Evolutionary conservation across 2,113 vertebrate genomes (phyloP).

Genomic region (Odontophorus gujanensis): DNA sequence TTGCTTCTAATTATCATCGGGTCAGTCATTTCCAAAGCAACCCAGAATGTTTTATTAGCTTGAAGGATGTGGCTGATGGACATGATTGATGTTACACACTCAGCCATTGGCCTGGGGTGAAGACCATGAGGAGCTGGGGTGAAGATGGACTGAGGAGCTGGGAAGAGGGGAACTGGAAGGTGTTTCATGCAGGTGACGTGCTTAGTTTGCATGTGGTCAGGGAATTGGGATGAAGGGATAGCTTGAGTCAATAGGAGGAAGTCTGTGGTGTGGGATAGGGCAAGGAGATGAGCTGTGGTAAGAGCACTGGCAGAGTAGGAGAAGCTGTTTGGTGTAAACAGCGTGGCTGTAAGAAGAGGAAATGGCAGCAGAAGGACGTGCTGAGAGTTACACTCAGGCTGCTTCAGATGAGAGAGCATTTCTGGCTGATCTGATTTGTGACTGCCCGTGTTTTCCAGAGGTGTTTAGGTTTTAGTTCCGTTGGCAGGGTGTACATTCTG

Average conservation of each 20-base stretch:
- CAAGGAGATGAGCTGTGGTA: not conserved
- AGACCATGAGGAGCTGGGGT: not conserved
- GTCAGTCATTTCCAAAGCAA: not conserved
- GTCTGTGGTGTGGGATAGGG: not conserved
- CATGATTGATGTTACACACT: too few relatives aligned
- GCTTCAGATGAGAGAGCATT: not conserved
- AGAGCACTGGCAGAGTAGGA: not conserved
- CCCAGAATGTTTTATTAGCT: not conserved
- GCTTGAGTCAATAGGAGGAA: not conserved
- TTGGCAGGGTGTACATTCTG: not conserved
- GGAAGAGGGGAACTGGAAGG: not conserved
- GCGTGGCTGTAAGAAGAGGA: not conserved
- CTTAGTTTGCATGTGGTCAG: not conserved
- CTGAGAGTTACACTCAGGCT: rapidly evolving
- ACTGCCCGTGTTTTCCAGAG: not conserved
- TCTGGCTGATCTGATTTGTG: not conserved
- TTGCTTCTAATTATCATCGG: not conserved
- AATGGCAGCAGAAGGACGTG: rapidly evolving
- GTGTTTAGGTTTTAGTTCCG: rapidly evolving
- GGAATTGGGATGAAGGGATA: not conserved
- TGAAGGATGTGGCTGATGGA: not conserved
- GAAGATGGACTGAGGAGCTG: not conserved
- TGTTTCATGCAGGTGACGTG: rapidly evolving
- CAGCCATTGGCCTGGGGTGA: not conserved
- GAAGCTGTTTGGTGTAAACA: not conserved